Conservation (phyloP, 2,888 invertebrate species). For the Sminthurinus aureus region DNA sequence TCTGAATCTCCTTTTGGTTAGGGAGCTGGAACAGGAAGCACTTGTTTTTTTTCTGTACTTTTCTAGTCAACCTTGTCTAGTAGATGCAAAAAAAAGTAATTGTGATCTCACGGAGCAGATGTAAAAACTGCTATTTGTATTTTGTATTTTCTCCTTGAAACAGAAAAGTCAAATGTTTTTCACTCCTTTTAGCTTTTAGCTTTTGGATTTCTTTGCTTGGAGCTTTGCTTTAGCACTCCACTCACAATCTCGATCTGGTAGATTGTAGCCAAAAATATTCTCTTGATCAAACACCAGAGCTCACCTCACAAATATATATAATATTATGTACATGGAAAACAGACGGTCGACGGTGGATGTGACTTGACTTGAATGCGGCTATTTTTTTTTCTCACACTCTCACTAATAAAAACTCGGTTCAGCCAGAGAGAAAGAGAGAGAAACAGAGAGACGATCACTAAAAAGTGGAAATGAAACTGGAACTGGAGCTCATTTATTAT, state of each 20-base stretch:
- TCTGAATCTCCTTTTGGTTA: neutral
- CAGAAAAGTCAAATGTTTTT: neutral
- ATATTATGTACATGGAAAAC: no score
- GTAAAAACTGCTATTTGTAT: constrained; percentile 36
- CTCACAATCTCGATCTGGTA: no score
- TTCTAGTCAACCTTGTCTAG: constrained; percentile 22
- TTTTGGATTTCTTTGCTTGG: no score
- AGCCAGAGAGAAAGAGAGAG: neutral
- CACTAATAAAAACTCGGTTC: neutral
- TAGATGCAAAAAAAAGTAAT: no score
- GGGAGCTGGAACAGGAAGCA: constrained; percentile 17
- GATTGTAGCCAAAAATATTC: neutral
- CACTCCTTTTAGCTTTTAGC: no score
- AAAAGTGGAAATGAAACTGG: neutral
- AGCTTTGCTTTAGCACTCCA: no score
- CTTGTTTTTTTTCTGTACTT: constrained; percentile 17
- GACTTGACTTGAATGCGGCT: no score
- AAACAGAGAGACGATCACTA: neutral
- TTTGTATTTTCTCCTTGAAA: constrained; percentile 18
- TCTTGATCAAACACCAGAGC: neutral
- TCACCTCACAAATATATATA: no score
- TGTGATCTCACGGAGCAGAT: constrained; percentile 9
- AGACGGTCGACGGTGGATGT: no score
- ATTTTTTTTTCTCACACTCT: neutral
- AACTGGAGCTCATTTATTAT: constrained; percentile 9